phyloP scores from a whole-genome alignment of 1,140 invertebrate species.

The Cryptotermes secundus region DNA sequence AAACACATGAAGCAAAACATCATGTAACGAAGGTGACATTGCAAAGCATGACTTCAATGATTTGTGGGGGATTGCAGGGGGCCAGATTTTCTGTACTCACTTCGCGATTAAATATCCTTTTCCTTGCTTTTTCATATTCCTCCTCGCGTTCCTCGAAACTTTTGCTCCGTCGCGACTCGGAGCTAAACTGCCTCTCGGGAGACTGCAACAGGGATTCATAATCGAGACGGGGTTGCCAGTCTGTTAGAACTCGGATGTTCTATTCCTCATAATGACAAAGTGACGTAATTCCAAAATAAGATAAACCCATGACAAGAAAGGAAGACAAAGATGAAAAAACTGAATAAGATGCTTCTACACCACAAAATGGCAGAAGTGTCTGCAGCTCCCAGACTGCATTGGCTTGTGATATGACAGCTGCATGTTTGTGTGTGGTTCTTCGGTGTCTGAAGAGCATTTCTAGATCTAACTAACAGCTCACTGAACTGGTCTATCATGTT shows the following conservation, averaged over 20 bases:
- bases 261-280: background rate
- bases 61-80: slow-evolving; percentile 12
- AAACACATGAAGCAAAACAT: background rate
- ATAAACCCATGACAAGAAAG: no score
- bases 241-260: background rate
- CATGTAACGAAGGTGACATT: no score
- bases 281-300: no score
- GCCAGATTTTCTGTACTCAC: slow-evolving; percentile 5
- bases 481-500: no score
- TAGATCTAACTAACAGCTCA: no score
- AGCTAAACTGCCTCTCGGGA: slow-evolving; percentile 60
- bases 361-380: no score
- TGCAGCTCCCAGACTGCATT: no score
- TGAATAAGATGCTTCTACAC: no score
- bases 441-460: no score
- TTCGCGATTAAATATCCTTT: slow-evolving; percentile 74
- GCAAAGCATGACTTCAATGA: background rate
- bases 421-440: no score
- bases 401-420: no score
- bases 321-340: no score
- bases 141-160: slow-evolving; percentile 89
- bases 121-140: slow-evolving; percentile 78
- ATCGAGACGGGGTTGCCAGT: background rate
- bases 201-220: slow-evolving; percentile 42
- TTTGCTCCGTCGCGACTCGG: slow-evolving; percentile 73